A percentile compares a stretch with the other conserved stretches of the same genome.
Evolutionary conservation across 2,113 vertebrate species (phyloP).

Genomic region (Eptesicus fuscus): DNA sequence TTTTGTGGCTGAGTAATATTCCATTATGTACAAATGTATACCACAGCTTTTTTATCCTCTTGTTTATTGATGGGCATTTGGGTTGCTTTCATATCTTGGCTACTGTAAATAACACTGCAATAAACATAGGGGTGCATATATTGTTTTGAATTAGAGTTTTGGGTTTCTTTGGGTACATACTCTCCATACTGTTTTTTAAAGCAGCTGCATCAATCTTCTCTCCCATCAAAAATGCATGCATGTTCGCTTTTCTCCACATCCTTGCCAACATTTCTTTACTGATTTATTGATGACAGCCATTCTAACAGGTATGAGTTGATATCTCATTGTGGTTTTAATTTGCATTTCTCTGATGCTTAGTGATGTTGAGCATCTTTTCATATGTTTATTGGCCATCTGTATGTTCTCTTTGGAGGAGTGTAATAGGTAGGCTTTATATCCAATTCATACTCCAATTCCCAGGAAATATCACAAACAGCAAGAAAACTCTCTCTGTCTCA

Average conservation of each 20-base stretch:
- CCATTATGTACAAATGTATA: neutral
- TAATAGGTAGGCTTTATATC: neutral
- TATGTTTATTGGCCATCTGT: neutral
- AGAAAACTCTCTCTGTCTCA: neutral
- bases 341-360: neutral
- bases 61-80: neutral
- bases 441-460: neutral
- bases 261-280: neutral
- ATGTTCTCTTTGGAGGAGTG: neutral
- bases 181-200: neutral
- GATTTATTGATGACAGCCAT: neutral
- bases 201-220: neutral
- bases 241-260: neutral
- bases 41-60: neutral
- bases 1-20: neutral
- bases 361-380: neutral
- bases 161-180: neutral
- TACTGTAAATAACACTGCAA: neutral
- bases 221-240: neutral
- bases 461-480: neutral
- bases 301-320: neutral
- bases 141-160: neutral
- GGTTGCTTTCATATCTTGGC: neutral
- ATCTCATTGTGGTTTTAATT: neutral
- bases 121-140: neutral